Evolutionary conservation across 2,888 invertebrate species (phyloP).

Genomic region (Sipha maydis): DNA sequence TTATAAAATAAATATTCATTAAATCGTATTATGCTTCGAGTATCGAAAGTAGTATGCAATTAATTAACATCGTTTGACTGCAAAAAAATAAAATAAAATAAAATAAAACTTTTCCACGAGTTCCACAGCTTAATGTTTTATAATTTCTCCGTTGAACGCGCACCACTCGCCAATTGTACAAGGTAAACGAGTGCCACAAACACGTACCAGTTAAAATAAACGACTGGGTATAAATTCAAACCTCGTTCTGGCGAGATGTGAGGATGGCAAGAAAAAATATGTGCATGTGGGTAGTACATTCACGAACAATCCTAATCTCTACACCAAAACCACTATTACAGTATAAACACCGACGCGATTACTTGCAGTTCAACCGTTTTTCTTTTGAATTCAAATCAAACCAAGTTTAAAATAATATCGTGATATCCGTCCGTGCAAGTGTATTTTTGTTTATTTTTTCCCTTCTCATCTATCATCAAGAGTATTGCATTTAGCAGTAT

Average conservation of each 20-base stretch:
- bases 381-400: slow-evolving; percentile 6
- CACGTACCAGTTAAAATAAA: slow-evolving; percentile 39
- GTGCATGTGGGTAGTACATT: slow-evolving; percentile 8
- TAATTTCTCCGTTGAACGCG: neutral
- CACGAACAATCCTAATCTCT: slow-evolving; percentile 27
- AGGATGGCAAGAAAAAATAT: slow-evolving; percentile 1
- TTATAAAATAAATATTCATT: neutral
- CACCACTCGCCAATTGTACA: neutral
- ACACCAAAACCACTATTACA: neutral
- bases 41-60: neutral
- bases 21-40: neutral
- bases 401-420: neutral
- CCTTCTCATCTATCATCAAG: no score
- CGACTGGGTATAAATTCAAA: slow-evolving; percentile 50
- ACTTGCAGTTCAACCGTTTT: neutral
- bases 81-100: neutral
- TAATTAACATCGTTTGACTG: neutral
- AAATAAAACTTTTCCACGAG: neutral
- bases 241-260: slow-evolving; percentile 8
- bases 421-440: no score
- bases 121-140: neutral
- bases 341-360: neutral
- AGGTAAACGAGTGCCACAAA: slow-evolving; percentile 6
- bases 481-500: no score
- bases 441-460: neutral